Conservation (phyloP, 2,113 vertebrate genomes). For the Sebastes schlegelii region DNA sequence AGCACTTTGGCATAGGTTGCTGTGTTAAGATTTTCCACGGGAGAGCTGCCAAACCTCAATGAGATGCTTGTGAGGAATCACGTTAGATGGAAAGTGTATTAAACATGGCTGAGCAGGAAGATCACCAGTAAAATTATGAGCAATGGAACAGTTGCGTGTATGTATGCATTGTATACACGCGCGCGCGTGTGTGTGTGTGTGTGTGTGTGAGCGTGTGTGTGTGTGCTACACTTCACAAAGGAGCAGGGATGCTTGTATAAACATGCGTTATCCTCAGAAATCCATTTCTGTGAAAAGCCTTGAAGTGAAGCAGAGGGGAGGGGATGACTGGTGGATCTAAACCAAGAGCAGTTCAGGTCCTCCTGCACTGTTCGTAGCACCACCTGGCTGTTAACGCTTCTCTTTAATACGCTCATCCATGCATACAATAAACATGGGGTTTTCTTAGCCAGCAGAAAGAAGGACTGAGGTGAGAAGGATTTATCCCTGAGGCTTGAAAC, state of each 20-base stretch:
- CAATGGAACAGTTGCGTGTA: slow-evolving; percentile 29
- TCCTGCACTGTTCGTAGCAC: slow-evolving; percentile 5
- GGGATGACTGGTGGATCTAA: background rate
- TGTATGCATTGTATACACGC: slow-evolving; percentile 6
- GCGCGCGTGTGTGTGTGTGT: background rate
- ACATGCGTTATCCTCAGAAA: slow-evolving; percentile 34
- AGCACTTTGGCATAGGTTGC: slow-evolving; percentile 53
- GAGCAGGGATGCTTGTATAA: slow-evolving; percentile 37
- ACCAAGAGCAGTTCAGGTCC: slow-evolving; percentile 3
- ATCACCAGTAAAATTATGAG: slow-evolving; percentile 45
- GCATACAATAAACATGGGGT: slow-evolving; percentile 45
- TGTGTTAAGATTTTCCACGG: slow-evolving; percentile 78
- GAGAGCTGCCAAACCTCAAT: slow-evolving; percentile 72
- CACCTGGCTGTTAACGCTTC: slow-evolving; percentile 32
- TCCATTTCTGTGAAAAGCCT: slow-evolving; percentile 12
- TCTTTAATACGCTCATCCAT: slow-evolving; percentile 31
- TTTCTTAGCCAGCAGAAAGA: slow-evolving; percentile 27
- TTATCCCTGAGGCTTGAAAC: slow-evolving; percentile 41
- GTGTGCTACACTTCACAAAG: background rate
- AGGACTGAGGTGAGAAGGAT: slow-evolving; percentile 42
- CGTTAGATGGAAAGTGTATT: slow-evolving; percentile 67
- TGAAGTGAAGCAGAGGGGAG: background rate
- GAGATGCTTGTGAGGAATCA: slow-evolving; percentile 63
- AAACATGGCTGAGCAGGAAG: slow-evolving; percentile 42
- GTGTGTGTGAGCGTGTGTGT: background rate